Evolutionary conservation across 2,888 invertebrate species (phyloP).

Genomic region (Tetrapedia diversipes): DNA sequence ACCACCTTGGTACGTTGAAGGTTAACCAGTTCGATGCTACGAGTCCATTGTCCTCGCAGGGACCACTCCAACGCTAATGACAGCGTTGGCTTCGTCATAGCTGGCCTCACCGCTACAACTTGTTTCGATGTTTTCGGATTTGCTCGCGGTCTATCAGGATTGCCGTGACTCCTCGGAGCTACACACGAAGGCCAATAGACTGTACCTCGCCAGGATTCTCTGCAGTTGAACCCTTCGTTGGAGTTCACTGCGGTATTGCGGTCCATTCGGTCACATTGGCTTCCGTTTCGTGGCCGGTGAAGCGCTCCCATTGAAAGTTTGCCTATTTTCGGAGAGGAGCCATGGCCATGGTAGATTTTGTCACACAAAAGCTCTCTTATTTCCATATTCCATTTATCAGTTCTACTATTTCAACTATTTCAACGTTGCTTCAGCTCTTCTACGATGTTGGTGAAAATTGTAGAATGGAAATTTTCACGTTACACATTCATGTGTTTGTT

Average conservation of each 20-base stretch:
- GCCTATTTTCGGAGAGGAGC: background rate
- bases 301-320: background rate
- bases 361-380: background rate
- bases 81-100: background rate
- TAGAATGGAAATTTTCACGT: background rate
- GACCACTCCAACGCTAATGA: background rate
- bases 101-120: background rate
- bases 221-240: background rate
- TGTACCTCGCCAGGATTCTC: no score
- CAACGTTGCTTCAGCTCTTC: background rate
- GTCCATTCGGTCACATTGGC: background rate
- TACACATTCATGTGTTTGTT: background rate
- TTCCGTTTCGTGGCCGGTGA: background rate
- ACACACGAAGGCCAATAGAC: no score
- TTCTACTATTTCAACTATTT: background rate
- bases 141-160: background rate
- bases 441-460: background rate
- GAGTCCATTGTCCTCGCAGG: fast-evolving
- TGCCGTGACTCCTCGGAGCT: background rate
- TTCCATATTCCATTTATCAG: background rate
- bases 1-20: no score
- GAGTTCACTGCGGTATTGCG: background rate
- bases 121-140: background rate
- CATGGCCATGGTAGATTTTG: background rate
- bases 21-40: no score